Base-by-base conservation (phyloP, 1,140 invertebrate genomes). In the Drosophila jambulina region DNA sequence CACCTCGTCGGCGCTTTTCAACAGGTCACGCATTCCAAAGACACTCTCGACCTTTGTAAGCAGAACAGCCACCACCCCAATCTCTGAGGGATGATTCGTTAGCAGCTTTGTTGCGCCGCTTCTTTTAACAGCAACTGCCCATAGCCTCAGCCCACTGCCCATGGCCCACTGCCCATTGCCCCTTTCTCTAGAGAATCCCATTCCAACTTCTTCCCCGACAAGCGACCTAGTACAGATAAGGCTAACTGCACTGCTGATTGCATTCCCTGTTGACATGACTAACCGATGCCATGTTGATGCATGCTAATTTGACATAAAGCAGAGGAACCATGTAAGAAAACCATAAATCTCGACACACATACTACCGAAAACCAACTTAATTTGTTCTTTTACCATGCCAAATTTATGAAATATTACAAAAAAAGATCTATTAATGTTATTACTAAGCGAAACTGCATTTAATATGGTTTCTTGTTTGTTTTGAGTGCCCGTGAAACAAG, bases 21-120 rank as follows among this genome's bases (percentile, higher is more conserved):
- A 92, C 75, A 92, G 91, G 82, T 93, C 92, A 81, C 92, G 92
- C 91, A 93, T 93, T 93, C 91, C 92, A 92, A 93, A 92, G 84
- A 92, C 92, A 77, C 91, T 92, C 75, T 92, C 91, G 80, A 91
- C 92, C 75, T 93, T 93, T 92, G 92, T 93, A 93, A 93, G 92
- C 34, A 51, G 61, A 57, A 42, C 53, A 68, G 54, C 38, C 79
- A 21, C 23, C 29, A 54, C 27, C 34, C 29, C 57, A 51, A 27
- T 9, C n/a, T 34, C 27, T 53, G 49, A 15, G 29, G 38, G 62
- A 46, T 21, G 53, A 32, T 71, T 43, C 48, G 34, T 68, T 45
- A 42, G 83, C 82, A 75, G 65, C 79, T 87, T 82, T 51, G 53
- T 75, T 71, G 48, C 69, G 78, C 43, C 58, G 49, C 62, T 61